A percentile compares a stretch with the other conserved stretches of the same genome.
Conservation (phyloP, 2,113 vertebrate species). For the Charadrius vociferus region DNA sequence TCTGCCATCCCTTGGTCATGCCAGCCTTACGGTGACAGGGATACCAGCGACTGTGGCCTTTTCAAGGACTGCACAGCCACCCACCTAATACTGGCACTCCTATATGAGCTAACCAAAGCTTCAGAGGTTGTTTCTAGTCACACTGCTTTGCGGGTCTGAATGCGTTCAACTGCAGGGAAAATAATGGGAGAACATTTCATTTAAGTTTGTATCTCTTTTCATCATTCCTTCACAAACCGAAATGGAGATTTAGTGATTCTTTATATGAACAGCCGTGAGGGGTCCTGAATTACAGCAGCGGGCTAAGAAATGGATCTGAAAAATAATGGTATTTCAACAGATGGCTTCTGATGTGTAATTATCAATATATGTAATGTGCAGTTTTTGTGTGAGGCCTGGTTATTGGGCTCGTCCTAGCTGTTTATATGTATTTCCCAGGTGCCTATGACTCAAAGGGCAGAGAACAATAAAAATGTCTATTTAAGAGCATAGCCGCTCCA, state of each 20-base stretch:
- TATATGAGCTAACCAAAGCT: not conserved
- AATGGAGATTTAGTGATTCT: not conserved
- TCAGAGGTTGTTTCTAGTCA: not conserved
- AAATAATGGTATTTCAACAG: not conserved
- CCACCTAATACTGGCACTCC: not conserved
- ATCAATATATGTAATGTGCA: not conserved
- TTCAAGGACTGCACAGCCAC: not conserved
- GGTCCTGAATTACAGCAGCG: not conserved
- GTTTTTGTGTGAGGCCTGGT: not conserved
- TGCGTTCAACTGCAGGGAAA: not conserved
- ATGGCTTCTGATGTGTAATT: constrained; percentile 6
- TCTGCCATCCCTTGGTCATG: not conserved
- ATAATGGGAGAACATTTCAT: not conserved
- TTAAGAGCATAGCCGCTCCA: constrained; percentile 44
- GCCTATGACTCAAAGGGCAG: constrained; percentile 14
- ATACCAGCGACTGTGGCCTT: not conserved
- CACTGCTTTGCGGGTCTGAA: not conserved
- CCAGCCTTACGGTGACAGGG: not conserved
- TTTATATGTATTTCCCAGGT: constrained; percentile 3
- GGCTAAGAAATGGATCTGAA: not conserved
- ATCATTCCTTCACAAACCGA: not conserved
- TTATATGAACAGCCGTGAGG: not conserved
- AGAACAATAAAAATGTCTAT: constrained; percentile 50
- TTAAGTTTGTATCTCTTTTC: not conserved
- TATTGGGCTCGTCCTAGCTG: not conserved